These are phyloP conservation scores for Hirtodrosophila histrioides DNA, from an alignment of 2,888 invertebrate species.

Conservation along the genomic window DNA sequence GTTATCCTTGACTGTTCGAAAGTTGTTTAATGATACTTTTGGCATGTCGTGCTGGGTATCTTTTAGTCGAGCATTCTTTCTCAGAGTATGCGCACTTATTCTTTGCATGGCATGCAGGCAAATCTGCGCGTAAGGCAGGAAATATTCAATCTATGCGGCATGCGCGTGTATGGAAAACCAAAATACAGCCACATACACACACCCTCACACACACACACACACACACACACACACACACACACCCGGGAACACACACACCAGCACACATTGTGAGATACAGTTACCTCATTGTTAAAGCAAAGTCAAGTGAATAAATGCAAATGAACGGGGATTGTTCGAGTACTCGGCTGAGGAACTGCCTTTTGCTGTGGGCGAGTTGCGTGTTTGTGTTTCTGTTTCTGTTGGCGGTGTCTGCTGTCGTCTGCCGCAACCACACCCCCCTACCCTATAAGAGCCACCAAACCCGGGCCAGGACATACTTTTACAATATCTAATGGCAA, in stretches of 20 bases:
- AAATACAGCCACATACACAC: constrained; percentile 14
- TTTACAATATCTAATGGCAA: constrained; percentile 75
- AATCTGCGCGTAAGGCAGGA: constrained; percentile 63
- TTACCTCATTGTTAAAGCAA: constrained; percentile 73
- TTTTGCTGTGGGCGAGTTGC: constrained; percentile 20
- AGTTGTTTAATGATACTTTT: too few relatives aligned
- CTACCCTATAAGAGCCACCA: background rate
- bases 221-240: constrained; percentile 3
- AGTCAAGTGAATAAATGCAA: constrained; percentile 79
- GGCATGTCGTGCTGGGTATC: constrained; percentile 10
- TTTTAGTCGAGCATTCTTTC: background rate
- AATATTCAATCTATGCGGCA: constrained; percentile 77
- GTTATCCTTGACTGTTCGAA: too few relatives aligned
- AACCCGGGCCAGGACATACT: constrained; percentile 49
- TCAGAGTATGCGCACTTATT: background rate
- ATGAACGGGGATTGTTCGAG: constrained; percentile 52
- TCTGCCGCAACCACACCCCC: background rate
- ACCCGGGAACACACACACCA: background rate
- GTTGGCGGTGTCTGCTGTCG: constrained; percentile 14
- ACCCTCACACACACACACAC: background rate
- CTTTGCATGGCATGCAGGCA: constrained; percentile 48
- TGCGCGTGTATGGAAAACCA: constrained; percentile 44
- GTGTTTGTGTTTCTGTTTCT: constrained; percentile 31
- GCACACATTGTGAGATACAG: background rate
- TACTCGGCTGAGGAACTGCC: constrained; percentile 15